These are phyloP conservation scores for Apeira syringaria DNA, from an alignment of 2,888 invertebrate genomes.

Conservation along the genomic window DNA sequence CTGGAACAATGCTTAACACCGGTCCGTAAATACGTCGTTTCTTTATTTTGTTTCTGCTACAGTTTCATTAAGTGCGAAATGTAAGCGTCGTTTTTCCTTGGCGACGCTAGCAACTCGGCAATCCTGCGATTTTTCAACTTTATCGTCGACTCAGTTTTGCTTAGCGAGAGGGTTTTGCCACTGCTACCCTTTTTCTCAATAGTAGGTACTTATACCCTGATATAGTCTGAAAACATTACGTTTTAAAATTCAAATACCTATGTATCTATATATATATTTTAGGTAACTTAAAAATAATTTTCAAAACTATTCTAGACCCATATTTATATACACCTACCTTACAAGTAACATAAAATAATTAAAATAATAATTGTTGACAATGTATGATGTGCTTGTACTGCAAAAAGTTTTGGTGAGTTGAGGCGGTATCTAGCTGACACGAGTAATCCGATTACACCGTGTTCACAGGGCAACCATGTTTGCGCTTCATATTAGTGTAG, in stretches of 20 bases:
- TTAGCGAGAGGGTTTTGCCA: slow-evolving; percentile 8
- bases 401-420: slow-evolving; percentile 15
- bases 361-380: too few relatives aligned
- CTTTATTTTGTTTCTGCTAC: slow-evolving; percentile 77
- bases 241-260: too few relatives aligned
- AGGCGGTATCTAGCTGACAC: slow-evolving; percentile 9
- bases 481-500: slow-evolving; percentile 17
- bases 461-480: slow-evolving; percentile 9
- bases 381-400: slow-evolving; percentile 4
- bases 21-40: slow-evolving; percentile 67
- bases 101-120: slow-evolving; percentile 64
- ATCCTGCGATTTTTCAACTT: slow-evolving; percentile 78
- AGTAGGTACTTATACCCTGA: too few relatives aligned
- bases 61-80: slow-evolving; percentile 82
- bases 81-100: slow-evolving; percentile 71
- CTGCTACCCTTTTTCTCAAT: slow-evolving; percentile 1
- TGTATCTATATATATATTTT: too few relatives aligned
- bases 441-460: slow-evolving; percentile 24
- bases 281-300: too few relatives aligned
- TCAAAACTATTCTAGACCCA: too few relatives aligned
- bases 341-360: neutral
- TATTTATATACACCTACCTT: too few relatives aligned
- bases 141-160: slow-evolving; percentile 61
- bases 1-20: slow-evolving; percentile 66
- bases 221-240: too few relatives aligned